These are phyloP conservation scores for Calliphora vicina DNA, from an alignment of 1,140 invertebrate species.

Conservation along the genomic window DNA sequence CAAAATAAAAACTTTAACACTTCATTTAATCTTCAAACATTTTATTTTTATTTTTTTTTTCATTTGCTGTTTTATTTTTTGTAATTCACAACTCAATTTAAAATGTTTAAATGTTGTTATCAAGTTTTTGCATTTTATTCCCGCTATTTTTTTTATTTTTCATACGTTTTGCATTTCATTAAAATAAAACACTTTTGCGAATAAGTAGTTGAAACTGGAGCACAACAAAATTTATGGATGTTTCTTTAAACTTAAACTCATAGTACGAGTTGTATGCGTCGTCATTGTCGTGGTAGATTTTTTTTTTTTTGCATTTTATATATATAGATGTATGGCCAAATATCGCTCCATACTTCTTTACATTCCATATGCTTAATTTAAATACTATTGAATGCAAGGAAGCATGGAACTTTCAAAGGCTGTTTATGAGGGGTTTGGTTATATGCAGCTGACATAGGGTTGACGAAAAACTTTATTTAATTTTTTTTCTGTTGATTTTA, in stretches of 20 bases:
- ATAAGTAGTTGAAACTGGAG: neutral
- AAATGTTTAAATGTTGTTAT: neutral
- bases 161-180: neutral
- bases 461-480: neutral
- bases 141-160: neutral
- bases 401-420: slow-evolving; percentile 64
- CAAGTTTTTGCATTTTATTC: neutral
- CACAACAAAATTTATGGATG: neutral
- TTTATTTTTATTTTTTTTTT: neutral
- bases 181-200: too few species aligned
- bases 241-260: neutral
- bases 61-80: neutral
- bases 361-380: slow-evolving; percentile 62
- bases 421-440: neutral
- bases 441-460: neutral
- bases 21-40: slow-evolving; percentile 2
- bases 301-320: neutral
- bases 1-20: neutral
- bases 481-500: slow-evolving; percentile 15
- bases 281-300: neutral
- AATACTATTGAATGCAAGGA: slow-evolving; percentile 64
- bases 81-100: neutral
- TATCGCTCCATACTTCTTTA: slow-evolving; percentile 64
- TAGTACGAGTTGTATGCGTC: too few species aligned
- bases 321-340: slow-evolving; percentile 50